Evolutionary conservation across 2,797 vertebrate genomes (phyloP).

Genomic region (Coendou prehensilis): DNA sequence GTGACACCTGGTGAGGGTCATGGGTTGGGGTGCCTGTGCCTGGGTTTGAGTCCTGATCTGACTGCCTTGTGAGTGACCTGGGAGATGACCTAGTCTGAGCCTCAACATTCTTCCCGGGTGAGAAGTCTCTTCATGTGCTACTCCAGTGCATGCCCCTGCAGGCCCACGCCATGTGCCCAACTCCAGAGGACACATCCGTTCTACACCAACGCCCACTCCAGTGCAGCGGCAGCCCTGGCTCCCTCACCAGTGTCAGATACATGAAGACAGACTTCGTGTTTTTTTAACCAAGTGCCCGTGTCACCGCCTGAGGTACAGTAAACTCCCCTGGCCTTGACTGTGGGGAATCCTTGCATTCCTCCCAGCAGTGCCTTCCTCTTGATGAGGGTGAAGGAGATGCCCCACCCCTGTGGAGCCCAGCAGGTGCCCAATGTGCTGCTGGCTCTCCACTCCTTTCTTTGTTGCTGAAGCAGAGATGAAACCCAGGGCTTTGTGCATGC

Average conservation of each 20-base stretch:
- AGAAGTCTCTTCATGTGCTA: not conserved
- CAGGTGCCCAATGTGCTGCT: fast-evolving
- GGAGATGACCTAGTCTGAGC: not conserved
- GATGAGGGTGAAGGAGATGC: not conserved
- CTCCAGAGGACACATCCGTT: not conserved
- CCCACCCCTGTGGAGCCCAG: not conserved
- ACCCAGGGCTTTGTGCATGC: no score
- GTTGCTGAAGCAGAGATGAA: not conserved
- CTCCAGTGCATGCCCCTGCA: not conserved
- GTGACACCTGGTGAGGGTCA: not conserved
- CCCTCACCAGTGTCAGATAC: not conserved
- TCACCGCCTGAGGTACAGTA: not conserved
- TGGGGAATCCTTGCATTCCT: not conserved
- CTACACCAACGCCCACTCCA: not conserved
- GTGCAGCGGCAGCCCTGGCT: not conserved
- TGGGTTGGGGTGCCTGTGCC: no score
- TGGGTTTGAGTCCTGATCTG: not conserved
- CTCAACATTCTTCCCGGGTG: not conserved
- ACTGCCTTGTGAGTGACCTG: not conserved
- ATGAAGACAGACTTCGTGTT: not conserved
- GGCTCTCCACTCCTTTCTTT: not conserved
- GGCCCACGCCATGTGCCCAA: not conserved
- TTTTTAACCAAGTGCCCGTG: not conserved
- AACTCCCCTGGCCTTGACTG: not conserved
- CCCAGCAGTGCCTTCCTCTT: not conserved